These are phyloP conservation scores for Xiphophorus birchmanni DNA, from an alignment of 2,797 vertebrate species.

Conservation along the genomic window DNA sequence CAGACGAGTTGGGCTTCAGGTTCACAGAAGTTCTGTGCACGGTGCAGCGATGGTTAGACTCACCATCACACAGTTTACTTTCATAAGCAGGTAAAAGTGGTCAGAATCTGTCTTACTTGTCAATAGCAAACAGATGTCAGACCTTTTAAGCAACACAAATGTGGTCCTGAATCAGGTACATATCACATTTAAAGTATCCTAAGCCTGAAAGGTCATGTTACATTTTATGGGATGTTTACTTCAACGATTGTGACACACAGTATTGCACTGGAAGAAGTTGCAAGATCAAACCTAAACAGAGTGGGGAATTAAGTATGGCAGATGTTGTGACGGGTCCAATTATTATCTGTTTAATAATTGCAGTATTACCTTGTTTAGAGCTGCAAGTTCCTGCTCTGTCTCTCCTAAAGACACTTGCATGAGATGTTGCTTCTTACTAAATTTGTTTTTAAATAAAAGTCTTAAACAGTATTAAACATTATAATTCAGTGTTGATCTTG, in stretches of 20 bases:
- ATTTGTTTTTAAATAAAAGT: neutral
- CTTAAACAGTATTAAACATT: neutral
- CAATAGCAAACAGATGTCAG: neutral
- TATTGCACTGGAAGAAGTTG: neutral
- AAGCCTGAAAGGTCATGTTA: neutral
- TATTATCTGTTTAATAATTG: neutral
- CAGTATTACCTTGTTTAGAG: neutral
- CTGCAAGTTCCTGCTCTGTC: neutral
- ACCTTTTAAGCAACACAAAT: neutral
- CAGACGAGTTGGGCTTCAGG: conserved; percentile 30
- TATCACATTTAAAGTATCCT: neutral
- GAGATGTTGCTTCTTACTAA: neutral
- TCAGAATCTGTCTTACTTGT: neutral
- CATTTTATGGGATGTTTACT: neutral
- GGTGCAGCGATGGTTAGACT: neutral
- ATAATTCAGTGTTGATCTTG: neutral
- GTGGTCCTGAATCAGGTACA: neutral
- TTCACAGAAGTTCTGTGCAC: conserved; percentile 11
- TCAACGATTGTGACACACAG: neutral
- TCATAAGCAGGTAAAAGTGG: neutral
- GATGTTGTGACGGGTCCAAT: neutral
- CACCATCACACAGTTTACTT: neutral
- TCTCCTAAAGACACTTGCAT: neutral
- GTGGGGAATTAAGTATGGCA: neutral
- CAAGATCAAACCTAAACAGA: neutral